phyloP scores from a whole-genome alignment of 1,140 invertebrate species.

The Drosophila gunungcola region DNA sequence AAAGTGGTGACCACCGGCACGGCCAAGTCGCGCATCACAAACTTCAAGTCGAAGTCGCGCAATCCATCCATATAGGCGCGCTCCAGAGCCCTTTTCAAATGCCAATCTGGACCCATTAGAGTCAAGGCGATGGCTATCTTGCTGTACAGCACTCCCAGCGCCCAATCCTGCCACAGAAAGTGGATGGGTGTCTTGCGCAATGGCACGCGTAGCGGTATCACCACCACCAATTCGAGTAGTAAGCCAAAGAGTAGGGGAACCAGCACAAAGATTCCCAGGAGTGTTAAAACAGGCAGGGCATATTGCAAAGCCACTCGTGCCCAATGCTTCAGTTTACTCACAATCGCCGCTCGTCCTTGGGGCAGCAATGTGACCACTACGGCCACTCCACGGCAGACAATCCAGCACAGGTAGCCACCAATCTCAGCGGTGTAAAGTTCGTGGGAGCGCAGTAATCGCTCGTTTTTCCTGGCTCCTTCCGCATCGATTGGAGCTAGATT shows the following conservation, averaged over 20 bases:
- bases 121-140: constrained; percentile 99
- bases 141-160: constrained; percentile 97
- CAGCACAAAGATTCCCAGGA: constrained; percentile 93
- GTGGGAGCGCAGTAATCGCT: constrained; percentile 90
- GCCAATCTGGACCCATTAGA: constrained; percentile 99
- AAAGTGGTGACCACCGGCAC: constrained; percentile 95
- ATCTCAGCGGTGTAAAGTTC: constrained; percentile 97
- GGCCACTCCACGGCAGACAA: constrained; percentile 91
- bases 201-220: constrained; percentile 96
- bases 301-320: constrained; percentile 88
- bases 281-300: constrained; percentile 87
- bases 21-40: constrained; percentile 93
- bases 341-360: constrained; percentile 92
- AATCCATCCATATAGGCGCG: constrained; percentile 96
- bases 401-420: constrained; percentile 97
- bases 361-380: constrained; percentile 94
- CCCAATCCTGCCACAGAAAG: constrained; percentile 99
- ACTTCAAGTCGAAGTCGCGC: constrained; percentile 95
- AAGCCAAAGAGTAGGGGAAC: constrained; percentile 97
- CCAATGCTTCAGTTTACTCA: constrained; percentile 91
- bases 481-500: constrained; percentile 35
- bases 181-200: constrained; percentile 97
- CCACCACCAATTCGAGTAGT: constrained; percentile 95
- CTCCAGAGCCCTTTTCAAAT: constrained; percentile 95
- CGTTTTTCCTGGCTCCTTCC: constrained; percentile 80